Base-by-base conservation (phyloP, 2,113 vertebrate genomes). In the Dicrurus megarhynchus region DNA sequence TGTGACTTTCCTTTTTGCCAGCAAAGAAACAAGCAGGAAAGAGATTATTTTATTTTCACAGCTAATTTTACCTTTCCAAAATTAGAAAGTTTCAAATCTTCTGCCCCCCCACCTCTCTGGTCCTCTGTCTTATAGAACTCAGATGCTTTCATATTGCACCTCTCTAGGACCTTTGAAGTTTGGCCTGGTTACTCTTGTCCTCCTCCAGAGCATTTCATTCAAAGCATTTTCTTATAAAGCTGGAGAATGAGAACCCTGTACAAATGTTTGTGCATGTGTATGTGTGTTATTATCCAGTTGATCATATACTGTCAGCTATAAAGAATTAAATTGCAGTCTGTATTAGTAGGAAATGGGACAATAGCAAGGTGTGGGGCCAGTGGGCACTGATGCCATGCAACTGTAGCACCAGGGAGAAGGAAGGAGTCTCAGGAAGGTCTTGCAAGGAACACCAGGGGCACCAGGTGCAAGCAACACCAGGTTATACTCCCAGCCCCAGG, bases 191-290 rank as follows among this genome's bases (percentile, higher is more conserved):
- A 23, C 33, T 56, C 22, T 56, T 76, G 10, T 46, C 24, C 10
- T 44, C 1, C 3, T 64, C 13, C 6, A 35, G 27, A 73, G 13
- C 4, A 1, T 78, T 85, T 57, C 0, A 55, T 64, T 78, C 6
- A 46, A 71, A 63, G 24, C 23, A 2, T 4, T 56, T 61, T 77
- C 26, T 26, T 26, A 56, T 28, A 44, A 42, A 63, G 12, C 12
- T 15, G 13, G 33, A 88, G 42, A 86, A 75, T 57, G 3, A 86
- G 32, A 85, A 41, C 1, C 1, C 10, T 57, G 27, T 57, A 47
- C 30, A 44, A 49, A 30, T 9, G 3, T 5, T 1, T 47, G 9
- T 2, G 1, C 2, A 2, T n/a, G 18, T 32, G 10, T 9, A 20
- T 18, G 7, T 21, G 4, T 79, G n/a, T 39, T 59, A 50, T 32